These are phyloP conservation scores for Octonoba sinensis DNA, from an alignment of 2,888 invertebrate genomes.

Conservation along the genomic window DNA sequence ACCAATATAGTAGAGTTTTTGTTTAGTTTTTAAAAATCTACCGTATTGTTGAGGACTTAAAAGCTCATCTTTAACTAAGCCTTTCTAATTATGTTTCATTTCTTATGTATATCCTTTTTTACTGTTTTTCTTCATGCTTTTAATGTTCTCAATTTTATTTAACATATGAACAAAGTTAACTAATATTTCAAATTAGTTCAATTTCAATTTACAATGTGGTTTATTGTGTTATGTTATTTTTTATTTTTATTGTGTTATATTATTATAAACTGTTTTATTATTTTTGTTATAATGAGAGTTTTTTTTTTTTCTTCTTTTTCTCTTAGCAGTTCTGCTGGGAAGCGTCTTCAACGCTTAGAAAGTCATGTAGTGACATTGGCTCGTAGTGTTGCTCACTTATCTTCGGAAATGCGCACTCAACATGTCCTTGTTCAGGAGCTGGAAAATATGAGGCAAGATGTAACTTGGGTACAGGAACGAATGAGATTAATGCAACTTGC, in stretches of 20 bases:
- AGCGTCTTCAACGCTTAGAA: slow-evolving; percentile 88
- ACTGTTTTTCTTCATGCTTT: no score
- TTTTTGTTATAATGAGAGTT: not conserved
- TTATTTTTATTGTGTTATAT: not conserved
- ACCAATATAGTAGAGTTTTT: no score
- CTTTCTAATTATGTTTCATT: no score
- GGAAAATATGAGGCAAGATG: slow-evolving; percentile 86
- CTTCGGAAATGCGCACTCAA: slow-evolving; percentile 91
- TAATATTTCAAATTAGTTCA: no score
- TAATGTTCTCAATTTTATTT: no score
- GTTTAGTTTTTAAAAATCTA: no score
- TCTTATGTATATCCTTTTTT: no score
- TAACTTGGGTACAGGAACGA: slow-evolving; percentile 79
- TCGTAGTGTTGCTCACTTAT: slow-evolving; percentile 89
- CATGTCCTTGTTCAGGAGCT: slow-evolving; percentile 82
- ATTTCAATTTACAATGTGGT: no score
- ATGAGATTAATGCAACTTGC: slow-evolving; percentile 62
- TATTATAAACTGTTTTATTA: not conserved
- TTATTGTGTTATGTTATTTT: not conserved
- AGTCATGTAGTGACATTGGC: slow-evolving; percentile 92
- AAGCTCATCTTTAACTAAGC: no score
- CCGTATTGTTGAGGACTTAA: no score
- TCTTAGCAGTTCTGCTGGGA: slow-evolving; percentile 76
- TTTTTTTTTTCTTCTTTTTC: slow-evolving; percentile 1
- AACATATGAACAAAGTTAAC: no score